Evolutionary conservation across 2,113 vertebrate species (phyloP).

Genomic region (Opisthocomus hoazin): DNA sequence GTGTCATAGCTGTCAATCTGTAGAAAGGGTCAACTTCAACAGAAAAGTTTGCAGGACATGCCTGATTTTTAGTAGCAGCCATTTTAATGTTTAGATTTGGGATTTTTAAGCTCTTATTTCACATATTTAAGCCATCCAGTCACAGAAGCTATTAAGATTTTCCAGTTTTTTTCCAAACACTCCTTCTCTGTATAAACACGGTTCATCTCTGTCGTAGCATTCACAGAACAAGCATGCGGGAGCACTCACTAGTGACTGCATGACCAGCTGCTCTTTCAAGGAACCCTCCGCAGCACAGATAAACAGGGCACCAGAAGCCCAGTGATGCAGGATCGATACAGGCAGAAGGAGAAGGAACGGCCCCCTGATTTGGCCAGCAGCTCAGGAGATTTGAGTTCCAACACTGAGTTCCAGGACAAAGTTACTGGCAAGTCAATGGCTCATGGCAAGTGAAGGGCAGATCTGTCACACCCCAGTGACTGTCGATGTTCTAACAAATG

Average conservation of each 20-base stretch:
- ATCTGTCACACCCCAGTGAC: accelerated
- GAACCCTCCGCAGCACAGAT: neutral
- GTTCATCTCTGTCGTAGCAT: accelerated
- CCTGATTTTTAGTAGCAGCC: neutral
- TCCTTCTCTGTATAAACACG: neutral
- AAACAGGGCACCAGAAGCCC: neutral
- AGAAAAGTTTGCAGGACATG: neutral
- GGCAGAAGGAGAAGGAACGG: neutral
- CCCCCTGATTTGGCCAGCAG: neutral
- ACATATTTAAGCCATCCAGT: neutral
- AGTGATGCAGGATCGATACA: neutral
- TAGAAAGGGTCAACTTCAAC: neutral
- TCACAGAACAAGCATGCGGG: neutral
- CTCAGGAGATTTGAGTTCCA: neutral
- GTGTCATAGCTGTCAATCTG: neutral
- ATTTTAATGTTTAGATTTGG: neutral
- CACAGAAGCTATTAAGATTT: neutral
- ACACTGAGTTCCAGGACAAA: neutral
- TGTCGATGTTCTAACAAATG: neutral
- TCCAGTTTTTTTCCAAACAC: neutral
- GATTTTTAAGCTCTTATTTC: neutral
- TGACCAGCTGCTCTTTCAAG: neutral
- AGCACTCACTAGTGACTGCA: neutral
- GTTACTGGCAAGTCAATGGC: neutral
- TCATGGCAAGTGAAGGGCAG: accelerated